Conservation (phyloP, 1,140 invertebrate species). For the Drosophila erecta region DNA sequence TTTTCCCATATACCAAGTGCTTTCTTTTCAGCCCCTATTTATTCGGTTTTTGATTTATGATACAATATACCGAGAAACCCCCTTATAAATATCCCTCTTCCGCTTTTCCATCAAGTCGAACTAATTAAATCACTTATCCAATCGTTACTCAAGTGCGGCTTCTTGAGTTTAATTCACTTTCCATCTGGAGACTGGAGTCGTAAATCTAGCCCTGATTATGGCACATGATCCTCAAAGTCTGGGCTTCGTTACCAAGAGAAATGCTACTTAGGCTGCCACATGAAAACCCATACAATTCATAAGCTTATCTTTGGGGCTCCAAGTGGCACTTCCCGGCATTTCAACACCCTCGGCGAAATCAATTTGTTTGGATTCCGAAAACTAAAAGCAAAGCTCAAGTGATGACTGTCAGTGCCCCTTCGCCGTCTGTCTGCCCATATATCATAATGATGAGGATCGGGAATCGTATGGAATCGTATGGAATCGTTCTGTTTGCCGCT, state of each 20-base stretch:
- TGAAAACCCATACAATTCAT: conserved; percentile 6
- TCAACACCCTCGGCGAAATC: conserved; percentile 67
- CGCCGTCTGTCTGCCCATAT: conserved; percentile 33
- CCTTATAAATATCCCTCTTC: conserved; percentile 1
- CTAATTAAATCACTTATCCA: conserved; percentile 5
- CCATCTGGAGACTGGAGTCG: conserved; percentile 8
- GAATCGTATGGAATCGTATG: conserved; percentile 24
- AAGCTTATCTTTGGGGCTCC: conserved; percentile 33
- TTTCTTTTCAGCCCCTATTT: no score
- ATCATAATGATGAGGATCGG: conserved; percentile 62
- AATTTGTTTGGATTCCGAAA: conserved; percentile 66
- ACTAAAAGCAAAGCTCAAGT: conserved; percentile 68
- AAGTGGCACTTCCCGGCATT: conserved; percentile 74
- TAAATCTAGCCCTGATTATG: conserved; percentile 39
- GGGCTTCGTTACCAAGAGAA: not conserved
- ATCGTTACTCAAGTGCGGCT: conserved; percentile 8
- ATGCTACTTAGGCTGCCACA: conserved; percentile 6
- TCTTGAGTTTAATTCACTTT: conserved; percentile 12
- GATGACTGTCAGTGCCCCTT: conserved; percentile 23
- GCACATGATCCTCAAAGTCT: conserved; percentile 26
- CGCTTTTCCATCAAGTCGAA: conserved; percentile 8
- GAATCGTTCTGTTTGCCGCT: not conserved
- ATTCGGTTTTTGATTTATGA: not conserved
- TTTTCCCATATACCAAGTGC: not conserved
- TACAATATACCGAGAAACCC: not conserved